Conservation (phyloP, 2,797 vertebrate species). For the Acipenser oxyrinchus region DNA sequence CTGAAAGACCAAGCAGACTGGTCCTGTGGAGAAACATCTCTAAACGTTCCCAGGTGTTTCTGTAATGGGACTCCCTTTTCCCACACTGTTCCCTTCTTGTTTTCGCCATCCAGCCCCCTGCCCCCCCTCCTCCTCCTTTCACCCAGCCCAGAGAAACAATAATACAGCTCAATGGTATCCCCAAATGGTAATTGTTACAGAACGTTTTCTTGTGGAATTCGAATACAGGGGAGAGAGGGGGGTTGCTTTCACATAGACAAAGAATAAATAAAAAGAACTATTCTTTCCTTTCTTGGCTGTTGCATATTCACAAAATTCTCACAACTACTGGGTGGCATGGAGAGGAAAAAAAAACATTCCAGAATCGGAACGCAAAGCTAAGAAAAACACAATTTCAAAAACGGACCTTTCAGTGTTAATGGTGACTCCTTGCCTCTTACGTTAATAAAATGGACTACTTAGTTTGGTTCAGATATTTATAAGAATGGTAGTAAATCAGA, state of each 20-base stretch:
- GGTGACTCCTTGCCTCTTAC: too few relatives aligned
- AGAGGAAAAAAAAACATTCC: too few relatives aligned
- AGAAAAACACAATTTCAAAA: too few relatives aligned
- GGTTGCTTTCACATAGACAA: background rate
- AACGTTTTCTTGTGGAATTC: constrained; percentile 25
- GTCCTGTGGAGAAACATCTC: constrained; percentile 22
- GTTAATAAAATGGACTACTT: too few relatives aligned
- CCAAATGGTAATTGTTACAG: constrained; percentile 19
- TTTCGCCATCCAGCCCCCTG: constrained; percentile 16
- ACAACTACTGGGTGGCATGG: too few relatives aligned
- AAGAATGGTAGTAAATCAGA: too few relatives aligned
- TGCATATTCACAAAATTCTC: too few relatives aligned
- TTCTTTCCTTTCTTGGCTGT: too few relatives aligned
- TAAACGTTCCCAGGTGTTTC: constrained; percentile 32
- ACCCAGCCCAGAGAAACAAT: constrained; percentile 7
- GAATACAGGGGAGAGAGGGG: constrained; percentile 18
- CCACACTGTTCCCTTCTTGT: constrained; percentile 4
- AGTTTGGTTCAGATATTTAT: too few relatives aligned
- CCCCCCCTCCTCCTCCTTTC: background rate
- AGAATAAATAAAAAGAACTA: background rate
- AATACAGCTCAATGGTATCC: constrained; percentile 7
- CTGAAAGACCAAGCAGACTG: background rate
- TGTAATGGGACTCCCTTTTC: constrained; percentile 16
- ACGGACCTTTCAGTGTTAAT: too few relatives aligned
- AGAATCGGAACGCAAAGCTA: too few relatives aligned